These are phyloP conservation scores for Corythornis vintsioides DNA, from an alignment of 2,113 vertebrate species.

Conservation along the genomic window DNA sequence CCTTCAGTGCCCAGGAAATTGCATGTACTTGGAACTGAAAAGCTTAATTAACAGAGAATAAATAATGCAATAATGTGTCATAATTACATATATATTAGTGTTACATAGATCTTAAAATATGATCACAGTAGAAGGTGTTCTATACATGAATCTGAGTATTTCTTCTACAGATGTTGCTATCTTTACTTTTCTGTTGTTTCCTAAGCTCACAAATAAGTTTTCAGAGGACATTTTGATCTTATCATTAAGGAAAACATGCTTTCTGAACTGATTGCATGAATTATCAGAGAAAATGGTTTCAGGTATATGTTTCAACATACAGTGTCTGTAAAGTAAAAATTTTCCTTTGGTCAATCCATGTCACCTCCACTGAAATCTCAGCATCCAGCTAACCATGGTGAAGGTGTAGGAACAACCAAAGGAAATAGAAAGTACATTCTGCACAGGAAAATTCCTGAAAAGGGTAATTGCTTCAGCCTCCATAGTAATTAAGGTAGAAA, in stretches of 20 bases:
- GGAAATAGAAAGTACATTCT: not conserved
- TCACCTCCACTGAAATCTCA: not conserved
- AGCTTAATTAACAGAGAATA: conserved; percentile 4
- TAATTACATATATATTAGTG: not conserved
- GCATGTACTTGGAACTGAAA: not conserved
- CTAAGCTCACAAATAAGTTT: not conserved
- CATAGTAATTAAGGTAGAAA: not conserved
- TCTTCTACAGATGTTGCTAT: not conserved
- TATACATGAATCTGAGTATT: not conserved
- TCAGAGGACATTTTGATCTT: not conserved
- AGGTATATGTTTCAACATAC: not conserved
- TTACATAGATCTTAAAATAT: not conserved
- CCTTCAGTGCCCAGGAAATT: not conserved
- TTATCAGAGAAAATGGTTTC: not conserved
- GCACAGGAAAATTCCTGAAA: not conserved
- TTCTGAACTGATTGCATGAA: not conserved
- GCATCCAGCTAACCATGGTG: not conserved
- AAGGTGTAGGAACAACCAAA: not conserved
- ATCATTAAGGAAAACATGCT: not conserved
- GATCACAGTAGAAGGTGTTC: not conserved
- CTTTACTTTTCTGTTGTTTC: not conserved
- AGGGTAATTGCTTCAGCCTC: conserved; percentile 6
- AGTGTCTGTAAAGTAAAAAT: not conserved
- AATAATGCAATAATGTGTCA: not conserved
- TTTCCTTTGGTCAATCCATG: not conserved